phyloP scores from a whole-genome alignment of 92 coral and sea anemone species.

The Actinernus sp. region DNA sequence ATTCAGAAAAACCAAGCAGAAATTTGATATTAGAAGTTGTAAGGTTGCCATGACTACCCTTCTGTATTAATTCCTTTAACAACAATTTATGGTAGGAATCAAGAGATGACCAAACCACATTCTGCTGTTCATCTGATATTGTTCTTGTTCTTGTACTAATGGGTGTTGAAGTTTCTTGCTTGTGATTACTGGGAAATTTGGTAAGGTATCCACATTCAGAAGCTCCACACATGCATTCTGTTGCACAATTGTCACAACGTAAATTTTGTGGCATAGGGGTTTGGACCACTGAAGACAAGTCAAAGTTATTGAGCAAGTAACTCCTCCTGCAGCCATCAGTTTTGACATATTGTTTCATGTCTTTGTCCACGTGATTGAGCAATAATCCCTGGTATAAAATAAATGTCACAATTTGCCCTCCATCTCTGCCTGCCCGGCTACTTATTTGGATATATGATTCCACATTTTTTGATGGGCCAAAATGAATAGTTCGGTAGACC shows the following conservation, averaged over 20 bases:
- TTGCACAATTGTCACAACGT: too few relatives aligned
- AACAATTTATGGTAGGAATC: constrained; percentile 2
- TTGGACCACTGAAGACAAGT: neutral
- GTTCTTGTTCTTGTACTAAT: too few relatives aligned
- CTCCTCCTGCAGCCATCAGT: constrained; percentile 27
- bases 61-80: constrained; percentile 6
- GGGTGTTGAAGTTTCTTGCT: too few relatives aligned
- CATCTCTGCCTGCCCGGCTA: constrained; percentile 73
- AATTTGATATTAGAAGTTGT: constrained; percentile 13
- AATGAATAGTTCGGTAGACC: constrained; percentile 57
- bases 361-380: constrained; percentile 58
- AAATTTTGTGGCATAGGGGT: too few relatives aligned
- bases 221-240: too few relatives aligned
- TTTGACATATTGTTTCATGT: constrained; percentile 30
- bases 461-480: constrained; percentile 69
- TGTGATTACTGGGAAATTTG: too few relatives aligned
- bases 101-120: constrained; percentile 4
- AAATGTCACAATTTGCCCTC: constrained; percentile 40
- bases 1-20: constrained; percentile 57
- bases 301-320: constrained; percentile 23
- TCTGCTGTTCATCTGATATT: neutral
- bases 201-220: too few relatives aligned
- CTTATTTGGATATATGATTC: constrained; percentile 64
- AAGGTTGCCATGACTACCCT: neutral
- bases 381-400: constrained; percentile 51